phyloP scores from a whole-genome alignment of 2,797 vertebrate species.

The Leptatherina wallacei region DNA sequence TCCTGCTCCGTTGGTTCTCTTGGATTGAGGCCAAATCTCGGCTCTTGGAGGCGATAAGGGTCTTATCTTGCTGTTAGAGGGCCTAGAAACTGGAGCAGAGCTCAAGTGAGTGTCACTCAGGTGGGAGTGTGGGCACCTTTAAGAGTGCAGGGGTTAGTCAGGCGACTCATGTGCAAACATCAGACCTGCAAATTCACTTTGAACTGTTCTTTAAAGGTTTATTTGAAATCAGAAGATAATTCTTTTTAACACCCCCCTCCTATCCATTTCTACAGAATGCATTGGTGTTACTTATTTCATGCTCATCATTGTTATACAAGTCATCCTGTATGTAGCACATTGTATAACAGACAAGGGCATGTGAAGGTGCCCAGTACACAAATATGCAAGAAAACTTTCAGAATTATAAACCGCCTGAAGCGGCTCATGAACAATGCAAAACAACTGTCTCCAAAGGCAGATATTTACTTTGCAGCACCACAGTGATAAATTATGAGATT shows the following conservation, averaged over 20 bases:
- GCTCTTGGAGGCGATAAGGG: slow-evolving; percentile 86
- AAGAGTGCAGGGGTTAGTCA: slow-evolving; percentile 74
- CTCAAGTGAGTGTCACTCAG: slow-evolving; percentile 86
- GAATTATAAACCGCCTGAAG: slow-evolving; percentile 52
- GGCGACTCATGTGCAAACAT: slow-evolving; percentile 47
- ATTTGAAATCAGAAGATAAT: slow-evolving; percentile 26
- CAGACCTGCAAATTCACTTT: slow-evolving; percentile 38
- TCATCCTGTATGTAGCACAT: slow-evolving; percentile 25
- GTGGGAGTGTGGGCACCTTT: slow-evolving; percentile 81
- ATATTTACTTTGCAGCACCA: slow-evolving; percentile 62
- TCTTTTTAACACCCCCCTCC: neutral
- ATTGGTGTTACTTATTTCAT: slow-evolving; percentile 4
- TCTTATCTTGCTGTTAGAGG: slow-evolving; percentile 86
- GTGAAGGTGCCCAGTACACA: slow-evolving; percentile 40
- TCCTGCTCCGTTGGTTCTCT: slow-evolving; percentile 85
- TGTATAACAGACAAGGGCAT: slow-evolving; percentile 36
- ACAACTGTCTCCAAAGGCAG: slow-evolving; percentile 63
- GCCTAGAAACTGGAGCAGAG: slow-evolving; percentile 82
- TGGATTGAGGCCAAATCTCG: slow-evolving; percentile 88
- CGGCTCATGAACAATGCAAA: slow-evolving; percentile 65
- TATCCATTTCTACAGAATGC: neutral
- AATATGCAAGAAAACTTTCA: slow-evolving; percentile 55
- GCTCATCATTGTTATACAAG: slow-evolving; percentile 26
- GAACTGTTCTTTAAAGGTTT: slow-evolving; percentile 26
- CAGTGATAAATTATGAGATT: slow-evolving; percentile 77